A percentile compares a stretch with the other conserved stretches of the same genome.
phyloP scores from a whole-genome alignment of 2,113 vertebrate species.

The Xenus cinereus region DNA sequence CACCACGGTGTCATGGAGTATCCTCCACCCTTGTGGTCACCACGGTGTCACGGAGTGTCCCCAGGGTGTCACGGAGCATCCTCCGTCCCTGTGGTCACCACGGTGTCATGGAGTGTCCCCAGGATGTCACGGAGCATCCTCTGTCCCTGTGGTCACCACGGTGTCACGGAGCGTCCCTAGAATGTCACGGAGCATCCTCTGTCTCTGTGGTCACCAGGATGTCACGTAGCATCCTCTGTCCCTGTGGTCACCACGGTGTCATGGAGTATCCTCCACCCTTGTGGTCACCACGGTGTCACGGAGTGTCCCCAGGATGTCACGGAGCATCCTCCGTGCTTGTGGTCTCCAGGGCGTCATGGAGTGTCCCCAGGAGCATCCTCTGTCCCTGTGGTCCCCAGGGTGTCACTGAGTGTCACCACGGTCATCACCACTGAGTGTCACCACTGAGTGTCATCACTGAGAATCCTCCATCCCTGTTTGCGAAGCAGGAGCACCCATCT shows the following conservation, averaged over 20 bases:
- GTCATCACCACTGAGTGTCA: background rate
- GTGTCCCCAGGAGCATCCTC: too few relatives aligned
- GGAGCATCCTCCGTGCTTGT: accelerated
- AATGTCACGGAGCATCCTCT: background rate
- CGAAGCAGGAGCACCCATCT: too few relatives aligned
- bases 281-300: background rate
- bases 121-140: background rate
- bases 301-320: background rate
- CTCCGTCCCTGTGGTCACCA: too few relatives aligned
- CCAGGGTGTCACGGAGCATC: too few relatives aligned
- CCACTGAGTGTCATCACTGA: background rate
- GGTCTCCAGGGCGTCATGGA: background rate
- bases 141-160: background rate
- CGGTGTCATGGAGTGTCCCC: background rate
- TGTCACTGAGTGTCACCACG: background rate
- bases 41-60: too few relatives aligned
- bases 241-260: background rate
- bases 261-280: background rate
- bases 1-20: background rate
- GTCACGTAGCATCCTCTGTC: too few relatives aligned
- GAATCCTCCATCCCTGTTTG: too few relatives aligned
- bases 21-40: background rate
- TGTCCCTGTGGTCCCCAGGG: background rate
- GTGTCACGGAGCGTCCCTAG: background rate
- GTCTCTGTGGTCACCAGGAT: background rate